Percentiles rank a stretch among this genome's conserved stretches.
These are phyloP conservation scores for Drosophila sechellia DNA, from an alignment of 1,140 invertebrate species.

Conservation along the genomic window DNA sequence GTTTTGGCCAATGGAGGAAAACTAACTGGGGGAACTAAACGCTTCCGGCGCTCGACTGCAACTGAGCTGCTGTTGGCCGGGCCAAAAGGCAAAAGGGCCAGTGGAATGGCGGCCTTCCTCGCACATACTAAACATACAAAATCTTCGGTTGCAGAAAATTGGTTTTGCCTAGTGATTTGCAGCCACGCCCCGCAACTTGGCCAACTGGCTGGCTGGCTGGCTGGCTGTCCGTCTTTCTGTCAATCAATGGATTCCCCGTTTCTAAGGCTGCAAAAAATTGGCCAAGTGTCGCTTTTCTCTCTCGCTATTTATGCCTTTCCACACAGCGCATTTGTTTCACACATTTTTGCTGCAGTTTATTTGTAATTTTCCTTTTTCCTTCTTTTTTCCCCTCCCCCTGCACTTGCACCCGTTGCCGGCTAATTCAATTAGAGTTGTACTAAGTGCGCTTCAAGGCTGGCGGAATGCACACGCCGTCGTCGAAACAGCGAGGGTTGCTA, in stretches of 20 bases:
- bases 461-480: conserved; percentile 36
- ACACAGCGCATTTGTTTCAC: conserved; percentile 20
- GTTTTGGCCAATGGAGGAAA: conserved; percentile 1
- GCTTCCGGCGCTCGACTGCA: conserved; percentile 46
- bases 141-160: conserved; percentile 46
- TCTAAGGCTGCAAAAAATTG: conserved; percentile 33
- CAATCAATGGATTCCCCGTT: conserved; percentile 63
- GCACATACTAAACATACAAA: conserved; percentile 23
- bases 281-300: conserved; percentile 32
- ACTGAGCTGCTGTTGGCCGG: conserved; percentile 47
- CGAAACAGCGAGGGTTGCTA: conserved; percentile 37
- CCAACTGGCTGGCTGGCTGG: neutral
- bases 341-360: conserved; percentile 27
- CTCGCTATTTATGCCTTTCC: conserved; percentile 18
- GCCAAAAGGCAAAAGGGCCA: conserved; percentile 1
- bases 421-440: conserved; percentile 81
- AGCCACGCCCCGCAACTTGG: conserved; percentile 25
- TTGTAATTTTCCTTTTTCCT: conserved; percentile 27
- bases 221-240: conserved; percentile 16
- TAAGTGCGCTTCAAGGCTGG: conserved; percentile 73
- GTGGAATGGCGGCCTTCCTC: conserved; percentile 3
- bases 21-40: conserved; percentile 38
- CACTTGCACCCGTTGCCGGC: conserved; percentile 44
- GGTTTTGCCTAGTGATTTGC: conserved; percentile 68
- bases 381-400: conserved; percentile 17